Conservation (phyloP, 2,113 vertebrate species). For the Perognathus longimembris region DNA sequence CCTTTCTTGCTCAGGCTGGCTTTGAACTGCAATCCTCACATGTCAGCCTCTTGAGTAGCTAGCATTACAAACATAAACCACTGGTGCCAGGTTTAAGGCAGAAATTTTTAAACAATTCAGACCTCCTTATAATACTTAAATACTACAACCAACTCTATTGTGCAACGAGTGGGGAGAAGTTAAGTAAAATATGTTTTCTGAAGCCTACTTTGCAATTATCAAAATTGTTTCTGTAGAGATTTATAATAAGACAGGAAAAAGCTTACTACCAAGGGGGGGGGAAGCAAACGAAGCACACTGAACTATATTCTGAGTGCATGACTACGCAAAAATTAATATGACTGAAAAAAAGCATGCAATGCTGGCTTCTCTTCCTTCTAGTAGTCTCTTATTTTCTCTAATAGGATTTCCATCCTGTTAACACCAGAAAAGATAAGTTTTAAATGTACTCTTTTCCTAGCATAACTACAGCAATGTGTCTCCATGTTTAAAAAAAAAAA, state of each 20-base stretch:
- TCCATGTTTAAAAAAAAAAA: constrained; percentile 6
- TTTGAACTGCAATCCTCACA: too few relatives aligned
- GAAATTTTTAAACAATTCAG: not conserved
- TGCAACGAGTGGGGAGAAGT: not conserved
- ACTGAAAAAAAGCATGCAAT: not conserved
- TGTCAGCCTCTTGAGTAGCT: too few relatives aligned
- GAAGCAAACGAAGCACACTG: not conserved
- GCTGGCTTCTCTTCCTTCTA: not conserved
- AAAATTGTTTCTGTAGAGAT: not conserved
- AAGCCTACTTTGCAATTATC: not conserved
- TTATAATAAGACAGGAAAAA: not conserved
- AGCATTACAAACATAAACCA: too few relatives aligned
- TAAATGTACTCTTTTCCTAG: constrained; percentile 41
- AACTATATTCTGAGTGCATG: constrained; percentile 5
- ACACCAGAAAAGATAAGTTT: constrained; percentile 34
- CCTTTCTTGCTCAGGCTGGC: too few relatives aligned
- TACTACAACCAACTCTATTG: not conserved
- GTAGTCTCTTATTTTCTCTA: constrained; percentile 1
- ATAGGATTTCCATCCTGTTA: constrained; percentile 15
- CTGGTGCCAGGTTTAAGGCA: too few relatives aligned
- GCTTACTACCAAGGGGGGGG: not conserved
- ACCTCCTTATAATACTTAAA: not conserved
- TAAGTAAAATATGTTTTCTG: not conserved
- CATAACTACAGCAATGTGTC: not conserved
- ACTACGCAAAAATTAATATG: constrained; percentile 11